Evolutionary conservation across 2,113 vertebrate species (phyloP).

Genomic region (Grammomys surdaster): DNA sequence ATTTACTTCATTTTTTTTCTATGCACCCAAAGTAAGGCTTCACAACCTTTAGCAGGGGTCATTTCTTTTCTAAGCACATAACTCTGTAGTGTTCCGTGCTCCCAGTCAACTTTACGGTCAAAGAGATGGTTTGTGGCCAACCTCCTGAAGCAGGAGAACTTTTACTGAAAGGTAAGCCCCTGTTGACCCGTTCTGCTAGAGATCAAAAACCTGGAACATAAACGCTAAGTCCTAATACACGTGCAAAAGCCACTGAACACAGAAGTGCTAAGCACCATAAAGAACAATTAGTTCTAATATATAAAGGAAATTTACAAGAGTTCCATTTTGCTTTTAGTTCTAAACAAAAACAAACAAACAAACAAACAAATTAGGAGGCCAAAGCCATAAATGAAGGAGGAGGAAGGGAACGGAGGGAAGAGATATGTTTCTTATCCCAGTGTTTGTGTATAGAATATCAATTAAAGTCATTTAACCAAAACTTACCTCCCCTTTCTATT

Average conservation of each 20-base stretch:
- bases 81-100: not conserved
- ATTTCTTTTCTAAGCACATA: not conserved
- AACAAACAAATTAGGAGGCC: not conserved
- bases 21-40: not conserved
- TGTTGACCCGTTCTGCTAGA: not conserved
- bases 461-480: constrained; percentile 7
- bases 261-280: not conserved
- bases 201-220: not conserved
- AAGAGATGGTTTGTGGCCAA: no score
- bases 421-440: not conserved
- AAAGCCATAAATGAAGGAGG: not conserved
- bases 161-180: not conserved
- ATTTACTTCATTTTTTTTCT: constrained; percentile 14
- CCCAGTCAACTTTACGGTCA: not conserved
- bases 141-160: not conserved
- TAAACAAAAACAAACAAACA: not conserved
- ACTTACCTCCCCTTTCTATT: not conserved
- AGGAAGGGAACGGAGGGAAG: not conserved
- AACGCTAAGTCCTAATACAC: not conserved
- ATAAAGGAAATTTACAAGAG: not conserved
- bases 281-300: constrained; percentile 6
- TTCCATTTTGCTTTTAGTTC: not conserved
- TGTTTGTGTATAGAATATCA: not conserved
- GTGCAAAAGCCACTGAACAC: not conserved
- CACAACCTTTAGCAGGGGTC: not conserved